phyloP scores from a whole-genome alignment of 2,797 vertebrate genomes.

The Sebastes diaconus region DNA sequence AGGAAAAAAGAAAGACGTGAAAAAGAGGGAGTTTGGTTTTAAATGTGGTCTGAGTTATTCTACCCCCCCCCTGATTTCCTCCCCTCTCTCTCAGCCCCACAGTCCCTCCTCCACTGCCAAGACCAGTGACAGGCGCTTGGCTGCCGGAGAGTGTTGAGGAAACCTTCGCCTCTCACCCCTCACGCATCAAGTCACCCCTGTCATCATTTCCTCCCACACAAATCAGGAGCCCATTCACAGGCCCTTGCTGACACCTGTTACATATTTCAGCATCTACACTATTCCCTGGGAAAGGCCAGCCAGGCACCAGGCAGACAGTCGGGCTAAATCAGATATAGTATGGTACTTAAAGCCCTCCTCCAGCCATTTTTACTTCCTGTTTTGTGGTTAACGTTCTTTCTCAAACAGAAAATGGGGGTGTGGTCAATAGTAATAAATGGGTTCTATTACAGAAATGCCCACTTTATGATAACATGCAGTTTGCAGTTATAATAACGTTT shows the following conservation, averaged over 20 bases:
- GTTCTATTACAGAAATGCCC: no score
- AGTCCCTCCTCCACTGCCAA: neutral
- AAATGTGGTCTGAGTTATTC: slow-evolving; percentile 16
- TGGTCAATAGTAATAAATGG: no score
- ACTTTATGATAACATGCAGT: no score
- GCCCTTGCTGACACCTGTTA: slow-evolving; percentile 43
- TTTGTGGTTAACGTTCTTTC: no score
- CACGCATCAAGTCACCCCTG: slow-evolving; percentile 7
- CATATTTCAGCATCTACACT: slow-evolving; percentile 24
- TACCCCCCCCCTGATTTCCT: neutral
- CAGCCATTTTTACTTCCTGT: no score
- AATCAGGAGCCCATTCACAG: slow-evolving; percentile 31
- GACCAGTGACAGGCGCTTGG: slow-evolving; percentile 19
- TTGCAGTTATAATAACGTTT: no score
- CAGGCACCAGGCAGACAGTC: neutral
- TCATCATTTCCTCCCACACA: slow-evolving; percentile 24
- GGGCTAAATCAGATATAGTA: neutral
- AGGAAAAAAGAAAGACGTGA: slow-evolving; percentile 21
- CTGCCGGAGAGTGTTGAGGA: neutral
- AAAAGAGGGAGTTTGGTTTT: slow-evolving; percentile 1
- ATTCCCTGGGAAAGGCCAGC: neutral
- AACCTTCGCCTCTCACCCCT: slow-evolving; percentile 18
- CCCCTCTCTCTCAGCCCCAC: neutral
- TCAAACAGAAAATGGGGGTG: no score
- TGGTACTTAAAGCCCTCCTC: no score